Percentiles rank a stretch among this genome's conserved stretches.
Evolutionary conservation across 2,797 vertebrate species (phyloP).

Genomic region (Leptatherina wallacei): DNA sequence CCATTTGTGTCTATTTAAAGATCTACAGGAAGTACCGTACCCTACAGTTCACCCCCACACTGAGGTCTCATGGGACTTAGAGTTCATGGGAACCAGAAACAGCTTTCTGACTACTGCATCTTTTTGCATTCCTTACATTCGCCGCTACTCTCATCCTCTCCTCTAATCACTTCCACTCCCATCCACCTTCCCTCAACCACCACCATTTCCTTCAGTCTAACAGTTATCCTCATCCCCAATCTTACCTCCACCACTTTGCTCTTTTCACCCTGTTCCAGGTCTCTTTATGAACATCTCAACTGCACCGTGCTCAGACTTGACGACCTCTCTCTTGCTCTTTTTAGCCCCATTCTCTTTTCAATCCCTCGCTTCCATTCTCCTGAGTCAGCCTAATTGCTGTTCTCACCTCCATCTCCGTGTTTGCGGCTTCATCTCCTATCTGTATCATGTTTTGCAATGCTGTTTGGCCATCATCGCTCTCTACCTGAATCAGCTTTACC

Average conservation of each 20-base stretch:
- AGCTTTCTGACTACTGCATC: slow-evolving; percentile 44
- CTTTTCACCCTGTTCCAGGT: slow-evolving; percentile 26
- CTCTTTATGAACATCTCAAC: slow-evolving; percentile 52
- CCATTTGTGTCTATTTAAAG: slow-evolving; percentile 71
- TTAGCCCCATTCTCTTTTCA: slow-evolving; percentile 41
- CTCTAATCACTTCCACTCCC: slow-evolving; percentile 44
- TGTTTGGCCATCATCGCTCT: slow-evolving; percentile 42
- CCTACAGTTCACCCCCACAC: slow-evolving; percentile 58
- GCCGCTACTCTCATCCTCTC: slow-evolving; percentile 22
- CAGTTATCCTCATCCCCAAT: slow-evolving; percentile 18
- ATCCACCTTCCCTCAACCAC: background rate
- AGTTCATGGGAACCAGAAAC: slow-evolving; percentile 77
- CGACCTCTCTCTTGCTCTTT: slow-evolving; percentile 60
- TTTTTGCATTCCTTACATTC: slow-evolving; percentile 57
- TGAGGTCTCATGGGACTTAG: slow-evolving; percentile 55
- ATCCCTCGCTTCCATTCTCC: slow-evolving; percentile 56
- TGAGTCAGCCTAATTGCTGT: slow-evolving; percentile 76
- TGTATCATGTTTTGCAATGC: slow-evolving; percentile 54
- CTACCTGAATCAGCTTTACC: slow-evolving; percentile 58
- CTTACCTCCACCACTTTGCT: slow-evolving; percentile 31
- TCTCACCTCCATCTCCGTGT: slow-evolving; percentile 55
- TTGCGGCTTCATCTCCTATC: slow-evolving; percentile 49
- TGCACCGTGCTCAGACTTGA: slow-evolving; percentile 35
- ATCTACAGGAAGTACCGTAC: slow-evolving; percentile 64
- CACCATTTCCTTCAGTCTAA: slow-evolving; percentile 18